These are phyloP conservation scores for Sphaeridia pumilis DNA, from an alignment of 2,888 invertebrate genomes.

Conservation along the genomic window DNA sequence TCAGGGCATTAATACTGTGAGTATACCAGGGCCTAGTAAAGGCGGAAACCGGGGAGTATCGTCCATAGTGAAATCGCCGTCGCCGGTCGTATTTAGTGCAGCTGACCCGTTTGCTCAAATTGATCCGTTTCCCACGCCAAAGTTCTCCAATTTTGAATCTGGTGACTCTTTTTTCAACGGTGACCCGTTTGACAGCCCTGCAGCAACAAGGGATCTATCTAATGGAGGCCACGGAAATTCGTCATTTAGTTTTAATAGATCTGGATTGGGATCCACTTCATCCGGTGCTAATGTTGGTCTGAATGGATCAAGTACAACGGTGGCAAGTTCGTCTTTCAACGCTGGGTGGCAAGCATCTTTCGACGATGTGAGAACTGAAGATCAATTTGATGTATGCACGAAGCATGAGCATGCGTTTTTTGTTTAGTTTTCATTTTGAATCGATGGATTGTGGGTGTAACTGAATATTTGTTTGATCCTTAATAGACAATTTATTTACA, in stretches of 20 bases:
- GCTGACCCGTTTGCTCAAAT: constrained; percentile 32
- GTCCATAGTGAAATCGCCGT: constrained; percentile 6
- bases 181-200: constrained; percentile 35
- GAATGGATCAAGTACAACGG: no score
- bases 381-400: background rate
- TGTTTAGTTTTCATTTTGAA: background rate
- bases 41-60: background rate
- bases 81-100: constrained; percentile 9
- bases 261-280: no score
- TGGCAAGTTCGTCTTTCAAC: background rate
- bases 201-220: background rate
- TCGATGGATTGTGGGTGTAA: background rate
- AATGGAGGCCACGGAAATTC: constrained; percentile 3
- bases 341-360: constrained; percentile 33
- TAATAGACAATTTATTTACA: constrained; percentile 35
- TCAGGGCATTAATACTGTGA: background rate
- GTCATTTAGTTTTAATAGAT: constrained; percentile 7
- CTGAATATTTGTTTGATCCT: constrained; percentile 1
- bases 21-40: background rate
- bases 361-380: constrained; percentile 30
- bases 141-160: constrained; percentile 19
- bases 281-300: background rate
- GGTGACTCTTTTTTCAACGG: constrained; percentile 26
- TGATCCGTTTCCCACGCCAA: constrained; percentile 32
- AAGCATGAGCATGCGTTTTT: background rate